Base-by-base conservation (phyloP, 2,113 vertebrate species). In the Chlorodrepanis virens region DNA sequence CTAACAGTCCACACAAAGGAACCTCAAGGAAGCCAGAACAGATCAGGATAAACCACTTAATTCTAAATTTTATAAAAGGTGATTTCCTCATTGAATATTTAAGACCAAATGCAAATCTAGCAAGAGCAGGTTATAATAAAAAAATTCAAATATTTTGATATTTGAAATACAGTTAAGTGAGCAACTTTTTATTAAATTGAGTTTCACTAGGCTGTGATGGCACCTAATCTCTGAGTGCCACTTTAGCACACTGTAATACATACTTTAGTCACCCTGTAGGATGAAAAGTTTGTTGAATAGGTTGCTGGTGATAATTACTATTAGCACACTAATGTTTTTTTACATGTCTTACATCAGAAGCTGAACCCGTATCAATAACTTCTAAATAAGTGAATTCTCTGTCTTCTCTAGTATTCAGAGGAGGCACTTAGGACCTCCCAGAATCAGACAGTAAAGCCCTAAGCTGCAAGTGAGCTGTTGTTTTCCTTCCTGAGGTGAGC, bases 401-500 rank as follows among this genome's bases (percentile, higher is more conserved):
- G 5, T 35, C 64, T 56, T n/a, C 24, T 81, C 8, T 76, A 7
- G 35, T 86, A 64, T 80, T 63, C 42, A 64, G 74, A 1, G 0
- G 23, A 88, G 39, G 42, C 83, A 56, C 29, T 35, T 65, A 49
- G 69, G 60, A 93, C 90, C 90, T 93, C 64, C 40, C 69, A 89
- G 52, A 67, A 49, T 45, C 40, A 96, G 61, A 37, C 6, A 40
- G 31, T 87, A 75, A 89, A 95, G 57, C 71, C 44, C 23, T 91
- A 53, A 81, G 61, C 68, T 91, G 68, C 83, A 89, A 33, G 64
- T 71, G 44, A 96, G 64, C 52, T 90, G 39, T 95, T 93, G 35
- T 94, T 91, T 97, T 96, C 90, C 92, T 95, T 96, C 97, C 96
- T 97, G 92, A 95, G 71, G 78, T 90, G 52, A 83, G 70, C 68